Percentiles rank a stretch among this genome's conserved stretches.
phyloP scores from a whole-genome alignment of 2,888 invertebrate genomes.

The Cancer borealis region DNA sequence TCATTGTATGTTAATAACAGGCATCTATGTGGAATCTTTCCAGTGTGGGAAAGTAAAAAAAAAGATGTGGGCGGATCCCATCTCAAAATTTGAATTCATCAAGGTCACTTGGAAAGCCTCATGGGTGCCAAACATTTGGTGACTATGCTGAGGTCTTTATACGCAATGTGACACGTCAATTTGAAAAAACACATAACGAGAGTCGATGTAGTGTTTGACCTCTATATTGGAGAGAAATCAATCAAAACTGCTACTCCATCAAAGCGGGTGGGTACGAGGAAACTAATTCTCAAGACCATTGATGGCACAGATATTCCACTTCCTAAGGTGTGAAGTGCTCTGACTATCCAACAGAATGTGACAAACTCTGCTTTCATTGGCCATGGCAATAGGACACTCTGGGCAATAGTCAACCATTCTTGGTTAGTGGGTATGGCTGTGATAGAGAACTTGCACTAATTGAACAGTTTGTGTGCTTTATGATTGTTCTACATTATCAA shows the following conservation, averaged over 20 bases:
- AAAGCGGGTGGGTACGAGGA: slow-evolving; percentile 34
- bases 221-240: slow-evolving; percentile 47
- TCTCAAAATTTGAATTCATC: too few relatives aligned
- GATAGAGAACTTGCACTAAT: not conserved
- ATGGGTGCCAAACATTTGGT: slow-evolving; percentile 47
- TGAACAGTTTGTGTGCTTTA: slow-evolving; percentile 34
- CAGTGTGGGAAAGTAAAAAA: too few relatives aligned
- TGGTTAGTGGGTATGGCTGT: not conserved
- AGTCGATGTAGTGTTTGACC: not conserved
- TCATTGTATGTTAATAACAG: too few relatives aligned
- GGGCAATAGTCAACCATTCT: slow-evolving; percentile 35
- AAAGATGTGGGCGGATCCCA: too few relatives aligned
- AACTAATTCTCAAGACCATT: not conserved
- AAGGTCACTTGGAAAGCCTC: slow-evolving; percentile 43
- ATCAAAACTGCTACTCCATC: slow-evolving; percentile 45
- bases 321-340: slow-evolving; percentile 18
- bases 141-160: slow-evolving; percentile 48
- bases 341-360: slow-evolving; percentile 28
- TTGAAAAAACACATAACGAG: slow-evolving; percentile 33
- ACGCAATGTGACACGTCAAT: slow-evolving; percentile 5
- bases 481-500: slow-evolving; percentile 23
- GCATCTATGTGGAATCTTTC: too few relatives aligned
- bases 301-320: slow-evolving; percentile 16
- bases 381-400: slow-evolving; percentile 25
- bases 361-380: slow-evolving; percentile 49